Conservation (phyloP, 2,113 vertebrate species). For the Lonchura striata region DNA sequence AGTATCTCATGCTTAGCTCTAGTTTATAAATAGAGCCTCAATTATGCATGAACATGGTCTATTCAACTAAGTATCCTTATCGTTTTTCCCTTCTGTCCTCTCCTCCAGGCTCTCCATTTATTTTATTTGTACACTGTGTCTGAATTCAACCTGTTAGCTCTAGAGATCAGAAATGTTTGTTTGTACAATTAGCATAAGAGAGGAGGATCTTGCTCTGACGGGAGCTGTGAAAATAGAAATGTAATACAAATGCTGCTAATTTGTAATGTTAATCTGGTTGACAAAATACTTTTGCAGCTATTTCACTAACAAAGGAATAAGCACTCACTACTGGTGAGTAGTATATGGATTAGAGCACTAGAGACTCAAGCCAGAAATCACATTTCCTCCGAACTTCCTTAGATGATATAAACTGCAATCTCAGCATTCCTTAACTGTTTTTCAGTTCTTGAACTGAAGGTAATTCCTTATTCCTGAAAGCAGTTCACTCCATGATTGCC, state of each 20-base stretch:
- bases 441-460: neutral
- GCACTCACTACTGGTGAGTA: neutral
- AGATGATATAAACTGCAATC: neutral
- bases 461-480: neutral
- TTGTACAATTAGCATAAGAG: neutral
- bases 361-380: neutral
- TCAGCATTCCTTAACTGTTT: neutral
- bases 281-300: neutral
- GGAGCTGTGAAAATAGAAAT: neutral
- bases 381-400: neutral
- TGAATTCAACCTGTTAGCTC: conserved; percentile 1
- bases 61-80: conserved; percentile 16
- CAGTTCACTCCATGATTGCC: neutral
- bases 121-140: conserved; percentile 7
- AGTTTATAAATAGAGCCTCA: neutral
- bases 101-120: neutral
- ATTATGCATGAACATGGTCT: conserved; percentile 18
- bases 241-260: neutral
- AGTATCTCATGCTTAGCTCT: conserved; percentile 35
- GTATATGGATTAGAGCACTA: neutral
- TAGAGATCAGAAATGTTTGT: neutral
- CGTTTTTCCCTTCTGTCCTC: neutral
- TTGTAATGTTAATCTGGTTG: neutral
- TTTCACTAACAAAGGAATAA: neutral
- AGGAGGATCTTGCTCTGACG: neutral